phyloP scores from a whole-genome alignment of 2,888 invertebrate genomes.

The Parelbella ahira region DNA sequence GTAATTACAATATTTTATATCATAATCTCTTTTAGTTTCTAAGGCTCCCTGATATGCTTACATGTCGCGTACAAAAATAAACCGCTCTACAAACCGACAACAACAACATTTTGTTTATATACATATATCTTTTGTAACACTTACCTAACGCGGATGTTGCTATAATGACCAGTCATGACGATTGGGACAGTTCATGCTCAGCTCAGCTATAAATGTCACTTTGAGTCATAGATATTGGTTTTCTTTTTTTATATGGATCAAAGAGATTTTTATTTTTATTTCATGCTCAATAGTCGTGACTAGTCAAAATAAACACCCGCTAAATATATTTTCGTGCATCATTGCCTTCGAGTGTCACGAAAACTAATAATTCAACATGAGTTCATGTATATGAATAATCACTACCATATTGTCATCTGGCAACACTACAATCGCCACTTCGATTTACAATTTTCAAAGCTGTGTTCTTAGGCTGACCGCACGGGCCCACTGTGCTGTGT shows the following conservation, averaged over 20 bases:
- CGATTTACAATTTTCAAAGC: conserved; percentile 35
- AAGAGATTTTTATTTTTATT: no score
- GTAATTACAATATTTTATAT: conserved; percentile 37
- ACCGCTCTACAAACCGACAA: conserved; percentile 62
- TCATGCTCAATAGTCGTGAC: no score
- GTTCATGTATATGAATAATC: conserved; percentile 37
- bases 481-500: conserved; percentile 23
- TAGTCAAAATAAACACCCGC: conserved; percentile 30
- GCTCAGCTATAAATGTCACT: no score
- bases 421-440: conserved; percentile 43
- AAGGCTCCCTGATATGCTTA: conserved; percentile 77
- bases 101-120: conserved; percentile 39
- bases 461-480: conserved; percentile 35
- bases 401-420: conserved; percentile 63
- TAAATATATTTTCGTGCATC: conserved; percentile 34
- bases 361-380: conserved; percentile 32
- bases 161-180: conserved; percentile 18
- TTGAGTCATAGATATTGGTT: no score
- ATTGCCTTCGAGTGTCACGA: conserved; percentile 49
- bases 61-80: conserved; percentile 75
- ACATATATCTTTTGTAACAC: conserved; percentile 28
- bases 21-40: conserved; percentile 35
- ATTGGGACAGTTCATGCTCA: no score
- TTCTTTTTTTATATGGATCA: no score
- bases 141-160: conserved; percentile 16